Evolutionary conservation across 2,797 vertebrate species (phyloP).

Genomic region (Channa striata): DNA sequence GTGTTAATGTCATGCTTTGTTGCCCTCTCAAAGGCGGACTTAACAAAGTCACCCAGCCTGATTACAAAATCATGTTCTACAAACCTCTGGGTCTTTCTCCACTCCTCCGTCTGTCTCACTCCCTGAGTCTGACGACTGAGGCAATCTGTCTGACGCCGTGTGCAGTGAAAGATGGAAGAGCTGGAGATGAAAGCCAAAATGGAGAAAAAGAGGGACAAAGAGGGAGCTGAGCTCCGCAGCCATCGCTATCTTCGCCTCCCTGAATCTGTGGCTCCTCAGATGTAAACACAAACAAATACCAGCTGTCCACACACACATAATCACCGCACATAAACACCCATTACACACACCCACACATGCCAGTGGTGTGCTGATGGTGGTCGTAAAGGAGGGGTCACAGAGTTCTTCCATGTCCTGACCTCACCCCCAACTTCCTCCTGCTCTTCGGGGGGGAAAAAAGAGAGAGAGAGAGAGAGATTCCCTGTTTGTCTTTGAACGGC

Average conservation of each 20-base stretch:
- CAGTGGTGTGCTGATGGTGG: constrained; percentile 50
- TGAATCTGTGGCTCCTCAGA: constrained; percentile 38
- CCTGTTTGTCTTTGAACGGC: constrained; percentile 32
- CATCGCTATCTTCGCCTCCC: constrained; percentile 32
- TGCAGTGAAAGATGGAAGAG: constrained; percentile 6
- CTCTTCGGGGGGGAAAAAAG: constrained; percentile 51
- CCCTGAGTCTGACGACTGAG: neutral
- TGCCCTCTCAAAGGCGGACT: constrained; percentile 37
- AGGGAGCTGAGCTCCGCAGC: constrained; percentile 14
- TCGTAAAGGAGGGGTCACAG: constrained; percentile 44
- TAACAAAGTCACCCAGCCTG: constrained; percentile 37
- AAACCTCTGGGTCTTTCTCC: constrained; percentile 17
- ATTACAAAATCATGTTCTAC: constrained; percentile 37
- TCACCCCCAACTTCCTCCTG: constrained; percentile 40
- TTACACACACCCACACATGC: constrained; percentile 43
- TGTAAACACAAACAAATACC: constrained; percentile 73
- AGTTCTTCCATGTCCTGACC: constrained; percentile 59
- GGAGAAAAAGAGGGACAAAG: constrained; percentile 7
- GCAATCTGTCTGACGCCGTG: constrained; percentile 8
- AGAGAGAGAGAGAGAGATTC: constrained; percentile 34
- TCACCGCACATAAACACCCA: constrained; percentile 37
- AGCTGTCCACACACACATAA: constrained; percentile 59
- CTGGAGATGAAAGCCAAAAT: constrained; percentile 47
- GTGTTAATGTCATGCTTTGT: constrained; percentile 48
- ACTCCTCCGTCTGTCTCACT: neutral